A percentile compares a stretch with the other conserved stretches of the same genome.
These are phyloP conservation scores for Myopa tessellatipennis DNA, from an alignment of 2,888 invertebrate species.

Conservation along the genomic window DNA sequence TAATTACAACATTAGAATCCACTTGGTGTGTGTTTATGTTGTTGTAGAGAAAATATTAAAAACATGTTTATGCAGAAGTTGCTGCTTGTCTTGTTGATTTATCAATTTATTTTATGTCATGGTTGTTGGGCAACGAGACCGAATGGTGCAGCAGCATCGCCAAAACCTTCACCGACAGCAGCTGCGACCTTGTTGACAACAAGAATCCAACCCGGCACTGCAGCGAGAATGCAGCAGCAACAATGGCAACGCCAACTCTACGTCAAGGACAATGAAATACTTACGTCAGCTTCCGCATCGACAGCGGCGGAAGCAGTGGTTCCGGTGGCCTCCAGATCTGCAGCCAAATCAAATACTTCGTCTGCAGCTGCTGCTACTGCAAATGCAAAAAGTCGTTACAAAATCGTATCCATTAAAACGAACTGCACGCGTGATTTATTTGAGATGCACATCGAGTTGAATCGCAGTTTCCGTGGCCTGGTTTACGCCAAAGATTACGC, in stretches of 20 bases:
- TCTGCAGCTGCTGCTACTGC: conserved; percentile 3
- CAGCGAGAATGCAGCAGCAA: conserved; percentile 39
- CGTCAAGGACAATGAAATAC: conserved; percentile 29
- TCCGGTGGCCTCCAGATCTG: conserved; percentile 22
- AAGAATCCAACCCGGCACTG: conserved; percentile 43
- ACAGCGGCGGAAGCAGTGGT: conserved; percentile 22
- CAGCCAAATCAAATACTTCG: neutral
- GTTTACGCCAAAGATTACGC: conserved; percentile 82
- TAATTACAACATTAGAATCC: conserved; percentile 31
- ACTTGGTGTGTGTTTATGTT: neutral
- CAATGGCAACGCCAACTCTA: conserved; percentile 27
- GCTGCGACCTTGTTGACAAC: conserved; percentile 52
- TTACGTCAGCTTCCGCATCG: conserved; percentile 4
- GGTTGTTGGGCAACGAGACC: conserved; percentile 62
- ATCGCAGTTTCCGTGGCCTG: conserved; percentile 74
- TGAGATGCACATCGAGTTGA: conserved; percentile 73
- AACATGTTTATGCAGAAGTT: conserved; percentile 60
- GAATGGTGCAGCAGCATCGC: conserved; percentile 43
- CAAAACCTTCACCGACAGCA: conserved; percentile 46
- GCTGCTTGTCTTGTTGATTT: conserved; percentile 56
- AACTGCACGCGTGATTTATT: conserved; percentile 75
- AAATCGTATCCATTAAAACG: conserved; percentile 72
- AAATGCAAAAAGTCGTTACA: conserved; percentile 67
- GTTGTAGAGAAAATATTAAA: conserved; percentile 47
- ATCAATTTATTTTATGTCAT: conserved; percentile 60